Evolutionary conservation across 2,113 vertebrate genomes (phyloP).

Genomic region (Ptyas mucosa): DNA sequence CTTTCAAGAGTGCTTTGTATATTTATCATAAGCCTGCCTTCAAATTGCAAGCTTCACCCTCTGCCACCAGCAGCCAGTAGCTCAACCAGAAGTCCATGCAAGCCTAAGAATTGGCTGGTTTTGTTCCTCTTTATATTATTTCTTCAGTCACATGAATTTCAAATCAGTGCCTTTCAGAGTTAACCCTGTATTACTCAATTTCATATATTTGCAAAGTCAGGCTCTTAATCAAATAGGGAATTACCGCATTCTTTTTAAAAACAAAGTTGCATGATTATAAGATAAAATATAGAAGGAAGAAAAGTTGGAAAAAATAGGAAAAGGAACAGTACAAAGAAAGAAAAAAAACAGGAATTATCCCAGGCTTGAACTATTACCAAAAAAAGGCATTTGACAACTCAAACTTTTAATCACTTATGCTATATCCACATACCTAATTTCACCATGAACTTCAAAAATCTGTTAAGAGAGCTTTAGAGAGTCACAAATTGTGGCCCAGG

Average conservation of each 20-base stretch:
- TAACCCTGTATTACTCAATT: not conserved
- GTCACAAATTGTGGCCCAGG: not conserved
- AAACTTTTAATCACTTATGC: not conserved
- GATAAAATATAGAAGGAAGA: not conserved
- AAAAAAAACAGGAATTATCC: not conserved
- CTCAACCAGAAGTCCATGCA: not conserved
- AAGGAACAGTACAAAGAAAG: not conserved
- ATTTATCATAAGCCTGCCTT: no score
- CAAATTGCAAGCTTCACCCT: not conserved
- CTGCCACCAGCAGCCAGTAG: not conserved
- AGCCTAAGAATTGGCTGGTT: not conserved
- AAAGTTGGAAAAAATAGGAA: not conserved
- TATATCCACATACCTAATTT: not conserved
- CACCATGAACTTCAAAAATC: not conserved
- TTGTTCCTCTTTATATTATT: not conserved
- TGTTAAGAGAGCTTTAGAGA: not conserved
- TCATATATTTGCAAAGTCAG: not conserved
- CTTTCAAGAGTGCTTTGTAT: not conserved
- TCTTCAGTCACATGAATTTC: not conserved
- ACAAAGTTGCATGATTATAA: not conserved
- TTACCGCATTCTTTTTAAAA: not conserved
- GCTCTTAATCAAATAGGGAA: not conserved
- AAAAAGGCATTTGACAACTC: not conserved
- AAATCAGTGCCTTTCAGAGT: not conserved
- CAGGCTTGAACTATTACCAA: not conserved